phyloP scores from a whole-genome alignment of 2,797 vertebrate species.

The Ptychobarbus kaznakovi region DNA sequence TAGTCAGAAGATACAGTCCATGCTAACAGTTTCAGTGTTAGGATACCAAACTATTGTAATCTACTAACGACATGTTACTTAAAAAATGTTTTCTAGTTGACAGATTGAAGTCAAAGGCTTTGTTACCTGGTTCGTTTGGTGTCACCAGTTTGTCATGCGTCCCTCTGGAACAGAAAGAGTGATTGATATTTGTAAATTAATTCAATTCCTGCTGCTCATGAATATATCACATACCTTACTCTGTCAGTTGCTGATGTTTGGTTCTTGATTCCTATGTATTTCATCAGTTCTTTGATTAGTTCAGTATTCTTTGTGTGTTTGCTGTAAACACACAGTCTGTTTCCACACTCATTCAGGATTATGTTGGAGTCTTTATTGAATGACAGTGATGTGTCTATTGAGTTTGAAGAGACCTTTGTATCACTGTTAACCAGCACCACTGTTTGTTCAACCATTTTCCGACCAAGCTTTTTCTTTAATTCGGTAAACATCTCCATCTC shows the following conservation, averaged over 20 bases:
- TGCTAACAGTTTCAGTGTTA: not conserved
- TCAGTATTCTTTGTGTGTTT: not conserved
- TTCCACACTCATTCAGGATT: conserved; percentile 23
- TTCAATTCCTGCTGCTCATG: not conserved
- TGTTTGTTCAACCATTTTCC: conserved; percentile 17
- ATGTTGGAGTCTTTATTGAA: not conserved
- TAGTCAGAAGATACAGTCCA: not conserved
- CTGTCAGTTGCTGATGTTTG: not conserved
- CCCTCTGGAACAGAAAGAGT: not conserved
- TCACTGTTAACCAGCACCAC: conserved; percentile 13
- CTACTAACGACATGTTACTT: not conserved
- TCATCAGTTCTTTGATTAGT: not conserved
- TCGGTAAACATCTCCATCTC: not conserved
- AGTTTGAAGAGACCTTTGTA: no score
- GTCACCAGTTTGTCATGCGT: not conserved
- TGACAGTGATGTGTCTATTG: not conserved
- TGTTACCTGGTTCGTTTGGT: not conserved
- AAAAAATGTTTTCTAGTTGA: not conserved
- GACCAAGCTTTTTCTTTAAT: conserved; percentile 9
- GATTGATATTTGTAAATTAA: not conserved
- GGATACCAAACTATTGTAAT: not conserved
- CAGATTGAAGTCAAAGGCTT: not conserved
- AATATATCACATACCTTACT: not conserved
- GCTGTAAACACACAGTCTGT: not conserved
- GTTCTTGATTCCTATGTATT: not conserved